Conservation (phyloP, 2,113 vertebrate species). For the Glaucidium brasilianum region DNA sequence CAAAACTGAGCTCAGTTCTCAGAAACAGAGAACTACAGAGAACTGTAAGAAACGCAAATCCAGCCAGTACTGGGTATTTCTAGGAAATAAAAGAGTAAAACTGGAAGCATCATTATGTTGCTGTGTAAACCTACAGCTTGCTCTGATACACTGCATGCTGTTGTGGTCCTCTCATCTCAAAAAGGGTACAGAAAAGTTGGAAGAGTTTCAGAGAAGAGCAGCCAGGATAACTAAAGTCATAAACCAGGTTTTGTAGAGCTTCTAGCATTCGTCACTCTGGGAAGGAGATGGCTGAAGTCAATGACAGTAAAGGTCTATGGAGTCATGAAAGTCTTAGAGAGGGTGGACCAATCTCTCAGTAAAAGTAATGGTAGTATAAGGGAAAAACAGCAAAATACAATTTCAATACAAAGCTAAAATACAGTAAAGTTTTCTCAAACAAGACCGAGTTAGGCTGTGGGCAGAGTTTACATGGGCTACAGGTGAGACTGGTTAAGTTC, state of each 20-base stretch:
- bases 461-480: not conserved
- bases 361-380: not conserved
- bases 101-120: not conserved
- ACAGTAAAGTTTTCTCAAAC: not conserved
- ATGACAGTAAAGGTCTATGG: not conserved
- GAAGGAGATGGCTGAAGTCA: not conserved
- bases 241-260: not conserved
- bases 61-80: not conserved
- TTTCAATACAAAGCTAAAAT: not conserved
- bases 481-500: not conserved
- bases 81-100: not conserved
- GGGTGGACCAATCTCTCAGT: not conserved
- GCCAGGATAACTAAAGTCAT: not conserved
- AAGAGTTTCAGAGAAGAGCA: not conserved
- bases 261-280: not conserved
- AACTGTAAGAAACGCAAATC: not conserved
- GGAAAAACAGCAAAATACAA: not conserved
- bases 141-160: not conserved
- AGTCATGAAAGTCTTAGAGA: not conserved
- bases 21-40: not conserved
- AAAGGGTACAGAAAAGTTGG: not conserved
- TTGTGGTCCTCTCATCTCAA: not conserved
- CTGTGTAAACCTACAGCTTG: not conserved
- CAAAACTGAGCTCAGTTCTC: not conserved
- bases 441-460: not conserved